Base-by-base conservation (phyloP, 1,140 invertebrate species). In the Orchestia grillus region DNA sequence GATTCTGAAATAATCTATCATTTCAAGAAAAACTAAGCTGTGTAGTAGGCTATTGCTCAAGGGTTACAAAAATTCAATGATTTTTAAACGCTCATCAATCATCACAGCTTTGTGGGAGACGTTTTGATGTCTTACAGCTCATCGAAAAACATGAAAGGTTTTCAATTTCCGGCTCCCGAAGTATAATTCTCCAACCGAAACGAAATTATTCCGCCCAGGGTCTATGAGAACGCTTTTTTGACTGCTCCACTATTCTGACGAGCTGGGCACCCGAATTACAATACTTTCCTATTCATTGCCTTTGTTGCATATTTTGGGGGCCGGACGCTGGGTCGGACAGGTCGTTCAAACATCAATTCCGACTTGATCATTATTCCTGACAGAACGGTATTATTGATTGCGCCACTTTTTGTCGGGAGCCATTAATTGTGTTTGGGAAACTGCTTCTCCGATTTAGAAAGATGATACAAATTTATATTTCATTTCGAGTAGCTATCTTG, bases 311-410 rank as follows among this genome's bases (percentile, higher is more conserved):
- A 90, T 90, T 42, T 42, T 42, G 88, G 43, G 88, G 15, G 41
- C n/a, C 15, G 88, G n/a, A 90, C 88, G 43, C 88, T 77, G 88
- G 88, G 42, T 90, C 43, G 15, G 88, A 90, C 88, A 90, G 88
- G 43, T 41, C 43, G 88, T 44, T 77, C 36, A 41, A 90, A 44
- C 88, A 90, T 90, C 43, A 16, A 44, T 90, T 90, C 88, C 4
- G 43, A 42, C 15, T 90, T 90, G 43, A 90, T 90, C 0, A 90
- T 90, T 90, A 8, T 90, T 90, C 41, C 43, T 90, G 88, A 8
- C 88, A 90, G 4, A 90, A 36, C 62, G 36, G 43, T 90, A 90
- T 90, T 90, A 90, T 90, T 90, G 88, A 90, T 90, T 90, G 43
- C 88, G 15, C 43, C n/a, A 90, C 43, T 90, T 43, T 90, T 90